Conservation (phyloP, 1,140 invertebrate genomes). For the Drosophila asahinai region DNA sequence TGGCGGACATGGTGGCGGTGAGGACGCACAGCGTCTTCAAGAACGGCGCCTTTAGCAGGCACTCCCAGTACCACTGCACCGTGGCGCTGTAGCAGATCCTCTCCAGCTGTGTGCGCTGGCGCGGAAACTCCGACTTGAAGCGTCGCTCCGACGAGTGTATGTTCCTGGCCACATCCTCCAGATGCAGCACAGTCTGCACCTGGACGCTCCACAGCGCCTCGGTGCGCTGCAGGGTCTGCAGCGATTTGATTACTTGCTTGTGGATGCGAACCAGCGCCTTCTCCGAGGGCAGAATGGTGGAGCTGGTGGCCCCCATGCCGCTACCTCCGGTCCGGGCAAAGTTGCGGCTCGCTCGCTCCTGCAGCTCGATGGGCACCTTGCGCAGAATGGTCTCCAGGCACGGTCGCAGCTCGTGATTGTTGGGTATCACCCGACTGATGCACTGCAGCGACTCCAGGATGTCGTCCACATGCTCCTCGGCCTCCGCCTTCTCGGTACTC, state of each 20-base stretch:
- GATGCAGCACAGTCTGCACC: conserved; percentile 91
- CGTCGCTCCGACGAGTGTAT: conserved; percentile 90
- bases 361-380: conserved; percentile 92
- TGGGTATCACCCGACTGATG: conserved; percentile 88
- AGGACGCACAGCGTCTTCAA: conserved; percentile 90
- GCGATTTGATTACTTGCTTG: conserved; percentile 92
- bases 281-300: conserved; percentile 90
- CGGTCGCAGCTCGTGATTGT: conserved; percentile 88
- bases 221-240: conserved; percentile 95
- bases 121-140: conserved; percentile 92
- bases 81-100: conserved; percentile 89
- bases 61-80: conserved; percentile 98
- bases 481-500: conserved; percentile 97
- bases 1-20: conserved; percentile 92
- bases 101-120: conserved; percentile 86
- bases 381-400: conserved; percentile 95
- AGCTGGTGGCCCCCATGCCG: conserved; percentile 87
- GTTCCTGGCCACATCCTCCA: conserved; percentile 96
- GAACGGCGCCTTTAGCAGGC: conserved; percentile 91
- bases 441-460: conserved; percentile 94
- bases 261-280: conserved; percentile 93
- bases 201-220: conserved; percentile 97
- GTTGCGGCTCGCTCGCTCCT: conserved; percentile 86
- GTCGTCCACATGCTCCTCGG: conserved; percentile 98
- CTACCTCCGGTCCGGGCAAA: conserved; percentile 88